phyloP scores from a whole-genome alignment of 2,888 invertebrate genomes.

The Hipparchia semele region DNA sequence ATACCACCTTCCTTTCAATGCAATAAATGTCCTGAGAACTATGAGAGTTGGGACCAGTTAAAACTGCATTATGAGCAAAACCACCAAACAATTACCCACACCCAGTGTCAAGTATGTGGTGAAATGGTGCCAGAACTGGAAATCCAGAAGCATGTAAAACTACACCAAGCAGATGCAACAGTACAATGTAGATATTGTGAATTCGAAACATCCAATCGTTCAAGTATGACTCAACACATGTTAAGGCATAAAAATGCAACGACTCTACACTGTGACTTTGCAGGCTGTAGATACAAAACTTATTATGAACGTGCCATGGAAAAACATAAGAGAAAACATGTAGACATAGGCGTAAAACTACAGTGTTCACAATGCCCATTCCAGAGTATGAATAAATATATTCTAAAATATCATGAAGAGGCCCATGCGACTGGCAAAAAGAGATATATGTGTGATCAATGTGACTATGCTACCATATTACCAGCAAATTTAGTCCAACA shows the following conservation, averaged over 20 bases:
- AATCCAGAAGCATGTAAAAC: conserved; percentile 67
- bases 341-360: conserved; percentile 64
- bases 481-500: conserved; percentile 76
- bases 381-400: conserved; percentile 76
- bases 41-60: conserved; percentile 59
- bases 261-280: conserved; percentile 63
- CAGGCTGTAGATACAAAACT: conserved; percentile 67
- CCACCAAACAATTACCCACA: conserved; percentile 58
- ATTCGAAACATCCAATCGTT: conserved; percentile 60
- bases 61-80: conserved; percentile 64
- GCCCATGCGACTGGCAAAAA: conserved; percentile 72
- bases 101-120: conserved; percentile 73
- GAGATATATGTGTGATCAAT: conserved; percentile 67
- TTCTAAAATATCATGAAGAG: conserved; percentile 72
- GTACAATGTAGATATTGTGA: conserved; percentile 68
- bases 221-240: conserved; percentile 71
- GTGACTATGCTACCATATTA: conserved; percentile 72
- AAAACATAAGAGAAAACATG: conserved; percentile 67
- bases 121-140: conserved; percentile 59
- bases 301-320: conserved; percentile 71
- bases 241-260: conserved; percentile 69
- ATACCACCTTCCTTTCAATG: conserved; percentile 62
- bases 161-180: conserved; percentile 50
- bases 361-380: conserved; percentile 72
- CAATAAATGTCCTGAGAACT: conserved; percentile 65